These are phyloP conservation scores for Idaea aversata DNA, from an alignment of 2,888 invertebrate genomes.

Conservation along the genomic window DNA sequence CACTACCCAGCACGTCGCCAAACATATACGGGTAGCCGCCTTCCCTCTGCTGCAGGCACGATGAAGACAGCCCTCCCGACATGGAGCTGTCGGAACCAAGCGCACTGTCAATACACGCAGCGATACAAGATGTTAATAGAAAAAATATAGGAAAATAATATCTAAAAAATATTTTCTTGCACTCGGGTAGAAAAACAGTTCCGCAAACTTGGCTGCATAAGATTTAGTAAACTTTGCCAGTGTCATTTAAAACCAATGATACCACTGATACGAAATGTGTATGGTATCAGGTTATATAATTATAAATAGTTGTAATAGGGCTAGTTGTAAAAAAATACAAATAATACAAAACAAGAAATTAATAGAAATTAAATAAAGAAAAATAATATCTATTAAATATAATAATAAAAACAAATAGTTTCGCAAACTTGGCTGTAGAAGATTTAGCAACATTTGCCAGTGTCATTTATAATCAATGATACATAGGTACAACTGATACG, in stretches of 20 bases:
- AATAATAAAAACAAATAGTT: slow-evolving; percentile 7
- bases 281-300: too few relatives aligned
- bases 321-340: too few relatives aligned
- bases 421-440: neutral
- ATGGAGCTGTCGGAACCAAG: slow-evolving; percentile 85
- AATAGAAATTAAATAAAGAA: too few relatives aligned
- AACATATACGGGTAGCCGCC: slow-evolving; percentile 94
- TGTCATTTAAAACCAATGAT: too few relatives aligned
- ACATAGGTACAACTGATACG: too few relatives aligned
- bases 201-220: neutral
- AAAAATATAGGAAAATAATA: slow-evolving; percentile 18
- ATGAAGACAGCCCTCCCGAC: slow-evolving; percentile 90
- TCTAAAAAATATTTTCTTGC: slow-evolving; percentile 10
- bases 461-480: too few relatives aligned
- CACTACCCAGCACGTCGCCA: slow-evolving; percentile 90
- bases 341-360: too few relatives aligned
- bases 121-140: slow-evolving; percentile 12
- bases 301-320: too few relatives aligned
- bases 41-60: slow-evolving; percentile 91
- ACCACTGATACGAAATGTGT: too few relatives aligned
- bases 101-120: slow-evolving; percentile 18
- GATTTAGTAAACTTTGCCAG: too few relatives aligned
- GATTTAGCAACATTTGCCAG: too few relatives aligned
- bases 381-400: too few relatives aligned
- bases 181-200: slow-evolving; percentile 4